phyloP scores from a whole-genome alignment of 2,888 invertebrate genomes.

The Busseola fusca region DNA sequence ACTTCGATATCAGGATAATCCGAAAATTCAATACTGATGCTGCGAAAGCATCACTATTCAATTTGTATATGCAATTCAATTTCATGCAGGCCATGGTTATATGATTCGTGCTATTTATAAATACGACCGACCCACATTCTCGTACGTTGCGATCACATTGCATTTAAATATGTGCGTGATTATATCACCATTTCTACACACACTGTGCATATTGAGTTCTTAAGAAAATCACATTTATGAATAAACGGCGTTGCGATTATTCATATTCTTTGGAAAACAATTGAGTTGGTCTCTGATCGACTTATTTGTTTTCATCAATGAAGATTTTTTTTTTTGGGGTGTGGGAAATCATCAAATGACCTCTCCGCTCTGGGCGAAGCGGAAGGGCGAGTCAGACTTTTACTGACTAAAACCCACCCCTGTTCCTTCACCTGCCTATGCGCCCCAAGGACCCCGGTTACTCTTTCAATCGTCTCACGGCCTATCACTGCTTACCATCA shows the following conservation, averaged over 20 bases:
- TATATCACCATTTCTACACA: slow-evolving; percentile 28
- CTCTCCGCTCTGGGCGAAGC: too few relatives aligned
- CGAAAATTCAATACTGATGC: neutral
- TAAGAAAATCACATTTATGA: neutral
- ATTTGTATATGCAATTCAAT: slow-evolving; percentile 41
- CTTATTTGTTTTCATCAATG: too few relatives aligned
- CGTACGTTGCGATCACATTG: slow-evolving; percentile 29
- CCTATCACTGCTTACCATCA: too few relatives aligned
- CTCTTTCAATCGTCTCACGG: too few relatives aligned
- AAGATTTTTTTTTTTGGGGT: too few relatives aligned
- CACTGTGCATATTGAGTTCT: slow-evolving; percentile 26
- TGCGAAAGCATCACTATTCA: slow-evolving; percentile 43
- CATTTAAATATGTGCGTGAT: slow-evolving; percentile 45
- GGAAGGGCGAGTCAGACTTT: too few relatives aligned
- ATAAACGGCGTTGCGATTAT: neutral
- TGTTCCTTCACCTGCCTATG: too few relatives aligned
- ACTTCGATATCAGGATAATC: neutral
- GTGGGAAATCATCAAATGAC: too few relatives aligned
- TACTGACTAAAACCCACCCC: too few relatives aligned
- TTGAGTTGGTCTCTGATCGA: neutral
- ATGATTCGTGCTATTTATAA: slow-evolving; percentile 49
- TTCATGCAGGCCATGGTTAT: slow-evolving; percentile 30
- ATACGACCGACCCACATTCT: slow-evolving; percentile 47
- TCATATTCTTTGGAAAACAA: slow-evolving; percentile 1
- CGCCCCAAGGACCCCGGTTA: too few relatives aligned